Conservation (phyloP, 2,797 vertebrate species). For the Enteromius paludinosus region DNA sequence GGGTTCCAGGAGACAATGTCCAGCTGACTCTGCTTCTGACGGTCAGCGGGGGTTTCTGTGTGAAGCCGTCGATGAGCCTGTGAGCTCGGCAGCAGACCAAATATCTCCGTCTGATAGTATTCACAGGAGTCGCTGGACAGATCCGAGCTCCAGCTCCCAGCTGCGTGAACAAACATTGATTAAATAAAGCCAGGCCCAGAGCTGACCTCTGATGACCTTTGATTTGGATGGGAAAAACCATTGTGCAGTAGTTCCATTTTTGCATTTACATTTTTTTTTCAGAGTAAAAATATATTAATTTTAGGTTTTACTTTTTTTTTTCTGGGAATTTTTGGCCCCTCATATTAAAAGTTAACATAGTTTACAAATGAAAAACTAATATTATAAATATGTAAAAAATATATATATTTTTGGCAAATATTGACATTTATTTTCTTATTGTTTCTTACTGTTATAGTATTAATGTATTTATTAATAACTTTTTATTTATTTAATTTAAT, state of each 20-base stretch:
- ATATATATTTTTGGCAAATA: neutral
- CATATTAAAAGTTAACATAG: too few species aligned
- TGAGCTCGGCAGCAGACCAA: constrained; percentile 71
- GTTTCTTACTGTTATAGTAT: neutral
- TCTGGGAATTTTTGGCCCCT: neutral
- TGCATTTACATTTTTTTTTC: too few species aligned
- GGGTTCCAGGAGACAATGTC: constrained; percentile 58
- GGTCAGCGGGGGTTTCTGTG: neutral
- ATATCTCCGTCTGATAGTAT: constrained; percentile 73
- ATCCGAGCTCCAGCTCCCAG: constrained; percentile 63
- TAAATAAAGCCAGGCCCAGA: neutral
- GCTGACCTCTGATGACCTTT: neutral
- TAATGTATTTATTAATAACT: neutral
- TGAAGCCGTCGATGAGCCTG: constrained; percentile 54
- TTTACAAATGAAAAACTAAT: neutral
- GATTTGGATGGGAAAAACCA: neutral
- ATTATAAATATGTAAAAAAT: neutral
- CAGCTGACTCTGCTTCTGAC: constrained; percentile 11
- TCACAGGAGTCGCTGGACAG: constrained; percentile 68
- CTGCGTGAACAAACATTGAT: constrained; percentile 51
- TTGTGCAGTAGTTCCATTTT: too few species aligned
- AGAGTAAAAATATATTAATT: too few species aligned
- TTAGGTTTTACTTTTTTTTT: neutral
- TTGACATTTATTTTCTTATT: neutral
- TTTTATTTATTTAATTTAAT: neutral